Conservation (phyloP, 1,140 invertebrate genomes). For the Zophobas morio region DNA sequence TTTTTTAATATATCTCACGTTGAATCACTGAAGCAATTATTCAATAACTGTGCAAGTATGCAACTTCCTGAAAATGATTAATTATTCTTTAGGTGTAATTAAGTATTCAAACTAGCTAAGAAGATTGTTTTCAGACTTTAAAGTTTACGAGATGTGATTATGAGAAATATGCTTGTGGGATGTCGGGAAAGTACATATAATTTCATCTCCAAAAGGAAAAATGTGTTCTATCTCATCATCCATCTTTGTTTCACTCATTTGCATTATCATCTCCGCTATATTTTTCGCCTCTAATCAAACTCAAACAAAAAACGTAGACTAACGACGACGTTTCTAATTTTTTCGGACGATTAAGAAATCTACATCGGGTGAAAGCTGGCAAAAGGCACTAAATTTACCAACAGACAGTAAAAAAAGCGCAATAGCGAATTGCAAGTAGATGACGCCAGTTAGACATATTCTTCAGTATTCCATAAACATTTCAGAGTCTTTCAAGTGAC, state of each 20-base stretch:
- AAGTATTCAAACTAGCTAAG: neutral
- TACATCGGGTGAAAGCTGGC: conserved; percentile 13
- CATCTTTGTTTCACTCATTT: too few species aligned
- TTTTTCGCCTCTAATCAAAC: too few species aligned
- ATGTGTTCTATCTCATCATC: too few species aligned
- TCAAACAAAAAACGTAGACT: too few species aligned
- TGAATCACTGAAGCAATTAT: neutral
- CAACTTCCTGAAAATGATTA: conserved; percentile 1
- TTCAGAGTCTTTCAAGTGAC: conserved; percentile 62
- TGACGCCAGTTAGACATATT: conserved; percentile 62
- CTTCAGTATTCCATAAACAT: conserved; percentile 65
- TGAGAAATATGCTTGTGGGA: too few species aligned
- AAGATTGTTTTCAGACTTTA: too few species aligned
- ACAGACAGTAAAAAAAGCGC: conserved; percentile 52
- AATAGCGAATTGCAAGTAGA: conserved; percentile 59
- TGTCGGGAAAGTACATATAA: too few species aligned
- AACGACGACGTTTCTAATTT: too few species aligned
- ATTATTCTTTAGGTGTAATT: neutral
- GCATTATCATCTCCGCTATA: too few species aligned
- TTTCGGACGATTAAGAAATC: conserved; percentile 12
- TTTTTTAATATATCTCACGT: neutral
- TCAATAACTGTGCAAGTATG: conserved; percentile 1
- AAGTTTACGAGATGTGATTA: too few species aligned
- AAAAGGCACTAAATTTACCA: conserved; percentile 42
- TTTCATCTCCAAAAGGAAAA: too few species aligned